These are phyloP conservation scores for Spisula subtruncata DNA, from an alignment of 2,888 invertebrate species.

Conservation along the genomic window DNA sequence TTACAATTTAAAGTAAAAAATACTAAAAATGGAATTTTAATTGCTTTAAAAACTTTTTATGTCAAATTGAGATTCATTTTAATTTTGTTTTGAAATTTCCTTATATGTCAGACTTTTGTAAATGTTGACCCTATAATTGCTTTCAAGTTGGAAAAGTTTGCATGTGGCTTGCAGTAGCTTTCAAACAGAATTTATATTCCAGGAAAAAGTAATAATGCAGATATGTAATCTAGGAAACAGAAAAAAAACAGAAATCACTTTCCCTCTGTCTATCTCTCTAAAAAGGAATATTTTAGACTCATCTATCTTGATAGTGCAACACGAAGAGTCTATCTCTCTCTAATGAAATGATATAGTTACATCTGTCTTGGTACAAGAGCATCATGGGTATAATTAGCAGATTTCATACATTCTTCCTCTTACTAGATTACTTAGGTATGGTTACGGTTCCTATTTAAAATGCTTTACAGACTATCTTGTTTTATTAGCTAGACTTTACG, in stretches of 20 bases:
- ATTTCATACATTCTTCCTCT: not conserved
- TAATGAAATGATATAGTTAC: too few relatives aligned
- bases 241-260: not conserved
- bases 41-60: too few relatives aligned
- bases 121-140: not conserved
- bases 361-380: too few relatives aligned
- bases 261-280: not conserved
- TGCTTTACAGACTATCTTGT: not conserved
- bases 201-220: not conserved
- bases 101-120: not conserved
- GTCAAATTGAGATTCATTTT: too few relatives aligned
- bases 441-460: too few relatives aligned
- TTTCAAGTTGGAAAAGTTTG: not conserved
- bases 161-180: conserved; percentile 19
- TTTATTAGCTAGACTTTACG: too few relatives aligned
- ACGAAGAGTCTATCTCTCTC: too few relatives aligned
- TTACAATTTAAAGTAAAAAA: too few relatives aligned
- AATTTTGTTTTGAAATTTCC: not conserved
- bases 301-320: conserved; percentile 25
- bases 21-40: too few relatives aligned
- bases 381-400: not conserved
- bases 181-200: conserved; percentile 2
- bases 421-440: too few relatives aligned
- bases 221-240: not conserved
- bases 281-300: not conserved